Percentiles rank a stretch among this genome's conserved stretches.
Evolutionary conservation across 2,888 invertebrate genomes (phyloP).

Genomic region (Eristalis intricaria): DNA sequence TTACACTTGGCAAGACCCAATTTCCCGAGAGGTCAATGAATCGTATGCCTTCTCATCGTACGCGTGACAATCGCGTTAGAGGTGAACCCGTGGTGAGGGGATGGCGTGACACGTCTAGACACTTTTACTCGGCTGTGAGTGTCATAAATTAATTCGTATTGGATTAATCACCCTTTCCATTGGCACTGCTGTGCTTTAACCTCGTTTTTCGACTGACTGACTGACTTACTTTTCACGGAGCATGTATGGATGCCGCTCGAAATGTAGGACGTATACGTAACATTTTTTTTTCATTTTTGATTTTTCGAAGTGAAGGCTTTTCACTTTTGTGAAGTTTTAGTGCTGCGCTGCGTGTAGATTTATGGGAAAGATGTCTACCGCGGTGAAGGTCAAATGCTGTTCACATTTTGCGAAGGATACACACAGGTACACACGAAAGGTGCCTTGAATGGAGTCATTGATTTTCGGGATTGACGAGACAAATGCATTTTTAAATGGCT

Average conservation of each 20-base stretch:
- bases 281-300: not conserved
- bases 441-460: constrained; percentile 36
- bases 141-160: constrained; percentile 21
- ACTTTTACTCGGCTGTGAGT: constrained; percentile 10
- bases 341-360: constrained; percentile 44
- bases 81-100: not conserved
- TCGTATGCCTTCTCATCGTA: not conserved
- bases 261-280: constrained; percentile 49
- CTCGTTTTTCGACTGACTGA: not conserved
- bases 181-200: not conserved
- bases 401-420: not conserved
- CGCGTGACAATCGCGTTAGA: not conserved
- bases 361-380: constrained; percentile 33
- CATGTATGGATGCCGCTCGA: not conserved
- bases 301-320: not conserved
- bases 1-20: constrained; percentile 3
- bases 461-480: constrained; percentile 12
- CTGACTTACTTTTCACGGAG: constrained; percentile 1
- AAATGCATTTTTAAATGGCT: not conserved
- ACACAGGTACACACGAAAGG: not conserved
- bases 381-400: constrained; percentile 31
- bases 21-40: constrained; percentile 22
- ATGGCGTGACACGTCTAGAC: constrained; percentile 47
- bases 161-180: constrained; percentile 37
- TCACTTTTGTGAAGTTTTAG: constrained; percentile 1